These are phyloP conservation scores for Spilosoma lubricipeda DNA, from an alignment of 2,888 invertebrate species.

Conservation along the genomic window DNA sequence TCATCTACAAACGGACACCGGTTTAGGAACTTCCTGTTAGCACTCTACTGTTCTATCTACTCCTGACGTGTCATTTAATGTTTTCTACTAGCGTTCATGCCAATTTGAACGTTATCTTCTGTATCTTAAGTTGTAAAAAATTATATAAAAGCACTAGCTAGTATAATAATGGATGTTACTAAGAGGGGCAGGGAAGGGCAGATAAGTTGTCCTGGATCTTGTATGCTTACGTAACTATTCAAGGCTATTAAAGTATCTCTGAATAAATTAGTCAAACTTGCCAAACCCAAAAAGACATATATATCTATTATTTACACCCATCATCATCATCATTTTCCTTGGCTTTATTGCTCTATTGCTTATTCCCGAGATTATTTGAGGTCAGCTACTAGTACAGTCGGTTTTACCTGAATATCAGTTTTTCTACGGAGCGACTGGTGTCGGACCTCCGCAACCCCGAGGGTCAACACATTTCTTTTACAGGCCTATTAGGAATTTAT, in stretches of 20 bases:
- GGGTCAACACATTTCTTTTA: too few relatives aligned
- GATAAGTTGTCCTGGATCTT: background rate
- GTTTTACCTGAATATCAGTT: too few relatives aligned
- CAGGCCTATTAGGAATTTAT: too few relatives aligned
- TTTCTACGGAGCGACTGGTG: too few relatives aligned
- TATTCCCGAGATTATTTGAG: too few relatives aligned
- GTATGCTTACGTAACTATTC: background rate
- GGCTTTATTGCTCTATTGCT: too few relatives aligned
- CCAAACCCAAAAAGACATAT: background rate
- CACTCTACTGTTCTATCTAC: background rate
- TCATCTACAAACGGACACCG: constrained; percentile 55
- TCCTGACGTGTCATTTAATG: background rate
- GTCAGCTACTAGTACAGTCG: too few relatives aligned
- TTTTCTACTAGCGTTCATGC: background rate
- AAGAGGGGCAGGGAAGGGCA: background rate
- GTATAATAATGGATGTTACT: background rate
- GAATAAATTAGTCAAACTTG: background rate
- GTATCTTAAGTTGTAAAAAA: background rate
- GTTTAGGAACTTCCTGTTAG: constrained; percentile 59
- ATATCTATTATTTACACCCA: too few relatives aligned
- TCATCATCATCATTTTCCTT: too few relatives aligned
- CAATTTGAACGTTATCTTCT: constrained; percentile 1
- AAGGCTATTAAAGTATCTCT: background rate
- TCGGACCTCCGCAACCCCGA: too few relatives aligned
- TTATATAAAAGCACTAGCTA: background rate